Evolutionary conservation across 2,797 vertebrate genomes (phyloP), one percentile per base, ranked within the genome.

Genomic region (Liparis tanakae): DNA sequence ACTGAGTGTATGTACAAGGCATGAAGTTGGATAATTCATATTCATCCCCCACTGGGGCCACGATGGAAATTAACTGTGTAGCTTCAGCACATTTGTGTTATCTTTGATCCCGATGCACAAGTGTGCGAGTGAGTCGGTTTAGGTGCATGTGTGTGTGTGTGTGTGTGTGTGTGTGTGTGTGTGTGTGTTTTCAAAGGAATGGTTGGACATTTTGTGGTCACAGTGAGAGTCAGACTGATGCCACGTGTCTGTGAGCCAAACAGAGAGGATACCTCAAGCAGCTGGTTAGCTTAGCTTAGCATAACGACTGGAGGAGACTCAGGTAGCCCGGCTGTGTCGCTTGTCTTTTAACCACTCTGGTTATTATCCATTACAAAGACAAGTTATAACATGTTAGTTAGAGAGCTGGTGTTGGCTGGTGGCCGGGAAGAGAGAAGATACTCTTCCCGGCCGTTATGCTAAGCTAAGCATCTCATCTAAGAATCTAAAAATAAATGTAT

Each of bases 1-100:
- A 73, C 20, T 18, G 25, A 30, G 25, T 30, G n/a, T 20, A 12
- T n/a, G 53, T 55, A 46, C 10, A 54, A 20, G 36, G 54, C 44
- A 55, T 59, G 10, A 74, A 22, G 61, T 12, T 76, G 50, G 70
- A 74, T 71, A 37, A 80, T 82, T 88, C 20, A 76, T 62, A 67
- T 74, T 72, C 72, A 67, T 63, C 12, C 48, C 33, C 22, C 14
- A 12, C 34, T 60, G 53, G n/a, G 61, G 69, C 41, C 12, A 17
- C 39, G 17, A 39, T 57, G 14, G 3, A 72, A 65, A 53, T 34
- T 25, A 13, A 25, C 18, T 43, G 57, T 54, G 66, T 17, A 64
- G 25, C 36, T 59, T 14, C 57, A 39, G 0, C 41, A 39, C 20
- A 41, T 60, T 7, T 22, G 2, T 7, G 13, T 30, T 43, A 48